Conservation (phyloP, 2,888 invertebrate genomes). For the Lochmaea crataegi region DNA sequence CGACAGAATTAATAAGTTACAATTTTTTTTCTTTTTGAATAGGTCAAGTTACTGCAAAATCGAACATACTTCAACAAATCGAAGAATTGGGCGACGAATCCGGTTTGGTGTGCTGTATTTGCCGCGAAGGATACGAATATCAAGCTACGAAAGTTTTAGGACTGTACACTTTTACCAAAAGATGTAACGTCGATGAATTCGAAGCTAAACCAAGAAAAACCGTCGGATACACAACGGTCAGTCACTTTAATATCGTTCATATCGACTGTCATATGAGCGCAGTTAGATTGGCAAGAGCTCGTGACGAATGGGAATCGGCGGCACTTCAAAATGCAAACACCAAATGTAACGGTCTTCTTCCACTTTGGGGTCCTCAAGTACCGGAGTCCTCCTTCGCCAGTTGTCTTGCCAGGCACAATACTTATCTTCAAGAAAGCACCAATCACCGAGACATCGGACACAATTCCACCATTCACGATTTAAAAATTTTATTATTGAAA, state of each 20-base stretch:
- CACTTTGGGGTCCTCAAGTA: conserved; percentile 96
- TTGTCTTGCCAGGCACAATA: conserved; percentile 91
- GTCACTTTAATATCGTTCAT: conserved; percentile 98
- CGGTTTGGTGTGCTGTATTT: conserved; percentile 96
- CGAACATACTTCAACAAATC: conserved; percentile 90
- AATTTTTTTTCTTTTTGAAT: background rate
- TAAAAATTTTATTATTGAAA: conserved; percentile 87
- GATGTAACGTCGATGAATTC: conserved; percentile 92
- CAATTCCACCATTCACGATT: conserved; percentile 88
- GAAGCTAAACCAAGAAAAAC: conserved; percentile 79
- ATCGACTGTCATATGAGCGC: conserved; percentile 98
- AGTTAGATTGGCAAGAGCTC: conserved; percentile 71
- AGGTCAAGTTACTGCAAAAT: conserved; percentile 82
- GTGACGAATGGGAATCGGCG: conserved; percentile 99
- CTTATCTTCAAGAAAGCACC: conserved; percentile 81
- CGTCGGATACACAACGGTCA: conserved; percentile 92
- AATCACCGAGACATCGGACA: conserved; percentile 83
- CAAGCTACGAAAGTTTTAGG: conserved; percentile 94
- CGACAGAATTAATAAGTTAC: background rate
- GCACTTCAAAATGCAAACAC: conserved; percentile 98
- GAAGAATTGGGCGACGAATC: conserved; percentile 96
- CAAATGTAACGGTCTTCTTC: conserved; percentile 95
- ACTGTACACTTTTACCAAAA: conserved; percentile 96
- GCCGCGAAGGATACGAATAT: conserved; percentile 97
- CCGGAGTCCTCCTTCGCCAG: conserved; percentile 93